Evolutionary conservation across 2,888 invertebrate species (phyloP), one percentile per base, ranked within the genome.

Genomic region (Protula sp.): DNA sequence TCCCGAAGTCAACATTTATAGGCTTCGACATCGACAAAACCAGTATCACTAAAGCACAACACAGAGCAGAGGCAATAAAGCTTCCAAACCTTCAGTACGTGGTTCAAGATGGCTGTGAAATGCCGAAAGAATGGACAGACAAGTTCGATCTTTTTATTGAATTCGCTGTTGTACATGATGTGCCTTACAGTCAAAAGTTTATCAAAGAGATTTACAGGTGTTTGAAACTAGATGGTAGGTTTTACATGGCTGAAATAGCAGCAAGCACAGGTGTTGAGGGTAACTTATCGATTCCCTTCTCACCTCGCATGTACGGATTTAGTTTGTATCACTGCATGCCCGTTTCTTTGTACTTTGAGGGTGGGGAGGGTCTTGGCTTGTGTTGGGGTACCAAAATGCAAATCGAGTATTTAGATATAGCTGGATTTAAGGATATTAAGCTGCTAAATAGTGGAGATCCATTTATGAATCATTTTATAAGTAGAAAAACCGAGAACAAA

Each of bases 261-360:
- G 3, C 48, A 4, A 57, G 58, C 29, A 19, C 58, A 45, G 50
- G 54, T 19, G 47, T 26, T 14, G 29, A n/a, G 3, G 28, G 54
- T 4, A 61, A 61, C 38, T 19, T 54, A 1, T 48, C 9, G n/a
- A 3, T 22, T 26, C 50, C 51, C 2, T n/a, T 48, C 19, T 58
- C 58, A 9, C 28, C 30, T 1, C 53, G 26, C 19, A 2, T 31
- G 30, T 55, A 61, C 38, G 24, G 54, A n/a, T 9, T 28, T 2
- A 55, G 55, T 27, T 29, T 61, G 26, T 59, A 52, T 31, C 55
- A 61, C 29, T 61, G 59, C 26, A 52, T 61, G 59, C 30, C 59
- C 38, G 30, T 55, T 14, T 61, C 61, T n/a, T 24, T 55, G 54
- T 14, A 28, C 26, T 14, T 28, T 24, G 52, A 55, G 30, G 54